These are phyloP conservation scores for Pseudolycoriella hygida DNA, from an alignment of 2,888 invertebrate species.

Conservation along the genomic window DNA sequence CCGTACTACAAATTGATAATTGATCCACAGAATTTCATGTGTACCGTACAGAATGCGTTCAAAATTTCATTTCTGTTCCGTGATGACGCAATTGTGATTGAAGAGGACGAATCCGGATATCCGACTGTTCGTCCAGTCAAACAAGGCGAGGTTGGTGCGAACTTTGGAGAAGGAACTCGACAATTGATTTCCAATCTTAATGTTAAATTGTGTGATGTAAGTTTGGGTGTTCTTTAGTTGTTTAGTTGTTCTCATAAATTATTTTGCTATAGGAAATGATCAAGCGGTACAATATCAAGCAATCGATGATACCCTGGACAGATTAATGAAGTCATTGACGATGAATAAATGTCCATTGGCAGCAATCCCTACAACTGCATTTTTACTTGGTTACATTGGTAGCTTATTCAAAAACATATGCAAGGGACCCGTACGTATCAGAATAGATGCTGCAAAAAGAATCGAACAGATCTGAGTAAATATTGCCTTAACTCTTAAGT, in stretches of 20 bases:
- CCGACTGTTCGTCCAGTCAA: conserved; percentile 17
- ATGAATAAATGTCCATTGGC: too few species aligned
- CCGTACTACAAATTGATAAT: conserved; percentile 37
- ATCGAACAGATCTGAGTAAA: too few species aligned
- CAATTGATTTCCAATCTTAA: background rate
- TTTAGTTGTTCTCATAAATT: background rate
- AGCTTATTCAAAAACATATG: too few species aligned
- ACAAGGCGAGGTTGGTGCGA: conserved; percentile 9
- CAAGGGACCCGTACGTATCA: too few species aligned
- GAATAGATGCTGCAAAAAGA: too few species aligned
- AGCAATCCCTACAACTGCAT: too few species aligned
- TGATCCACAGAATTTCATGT: conserved; percentile 35
- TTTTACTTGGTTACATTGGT: too few species aligned
- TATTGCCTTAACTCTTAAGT: too few species aligned
- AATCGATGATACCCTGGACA: background rate
- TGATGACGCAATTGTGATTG: conserved; percentile 32
- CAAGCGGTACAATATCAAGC: background rate
- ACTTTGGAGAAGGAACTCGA: background rate
- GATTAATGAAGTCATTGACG: too few species aligned
- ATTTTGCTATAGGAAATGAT: background rate
- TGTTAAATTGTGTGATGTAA: background rate
- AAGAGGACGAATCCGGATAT: conserved; percentile 22
- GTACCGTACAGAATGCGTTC: conserved; percentile 40
- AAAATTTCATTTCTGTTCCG: conserved; percentile 38
- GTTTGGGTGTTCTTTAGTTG: background rate